Evolutionary conservation across 2,888 invertebrate species (phyloP), one percentile per base, ranked within the genome.

Genomic region (Dynastes maya): DNA sequence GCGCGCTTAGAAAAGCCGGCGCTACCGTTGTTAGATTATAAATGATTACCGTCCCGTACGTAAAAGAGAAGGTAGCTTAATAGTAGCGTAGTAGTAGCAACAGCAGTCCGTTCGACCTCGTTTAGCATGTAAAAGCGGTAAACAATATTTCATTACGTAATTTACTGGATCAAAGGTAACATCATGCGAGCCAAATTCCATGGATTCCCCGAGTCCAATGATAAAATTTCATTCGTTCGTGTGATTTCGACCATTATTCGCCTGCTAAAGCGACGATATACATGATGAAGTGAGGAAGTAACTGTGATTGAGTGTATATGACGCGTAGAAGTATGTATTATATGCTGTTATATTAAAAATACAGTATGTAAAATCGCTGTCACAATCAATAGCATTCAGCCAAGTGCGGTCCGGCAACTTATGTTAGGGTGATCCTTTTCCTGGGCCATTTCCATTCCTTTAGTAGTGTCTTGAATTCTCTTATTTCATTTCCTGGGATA

Each of bases 71-170:
- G 29, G 27, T 32, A 63, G 13, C 32, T 27, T 9, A 68, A 16
- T 58, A 22, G 22, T 58, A 22, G 16, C 13, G 53, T 22, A 58
- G 55, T 8, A 22, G 22, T 16, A 58, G 55, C 16, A 58, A 1
- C 22, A 5, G 22, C 55, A 58, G 53, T 53, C 70, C 51, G 32
- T 55, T 70, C 53, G 70, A 61, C 72, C 58, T 58, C 58, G 58
- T 72, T 72, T 72, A 72, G 11, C 72, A 72, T 58, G 72, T 37
- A 58, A 40, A 72, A 55, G 72, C 72, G 37, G 37, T 58, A 58
- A 72, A 72, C 58, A 58, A 72, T 72, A 72, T 72, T 72, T 72
- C 72, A 72, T 72, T 61, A 58, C 58, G 22, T 72, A 72, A 72
- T 72, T 72, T 72, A 72, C 58, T 72, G 58, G 72, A 72, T 16